Base-by-base conservation (phyloP, 2,113 vertebrate species). In the Clinocottus analis region DNA sequence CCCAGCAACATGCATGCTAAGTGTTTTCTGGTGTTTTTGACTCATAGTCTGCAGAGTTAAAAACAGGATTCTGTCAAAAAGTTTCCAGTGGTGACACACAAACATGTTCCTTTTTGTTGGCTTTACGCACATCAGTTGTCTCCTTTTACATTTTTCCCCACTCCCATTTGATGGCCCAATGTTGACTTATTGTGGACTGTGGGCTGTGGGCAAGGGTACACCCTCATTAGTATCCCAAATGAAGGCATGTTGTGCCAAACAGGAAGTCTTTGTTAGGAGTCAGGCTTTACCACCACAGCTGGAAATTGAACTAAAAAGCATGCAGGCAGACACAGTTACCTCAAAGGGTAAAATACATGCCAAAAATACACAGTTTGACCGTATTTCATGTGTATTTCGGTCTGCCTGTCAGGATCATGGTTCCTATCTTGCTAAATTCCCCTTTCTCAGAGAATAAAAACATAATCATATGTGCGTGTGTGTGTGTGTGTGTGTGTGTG, bases 51-150 rank as follows among this genome's bases (percentile, higher is more conserved):
- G 77, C 70, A 45, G 59, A 79, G 47, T 84, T 80, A 86, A 88
- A 88, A 83, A 80, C 64, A 72, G 77, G 61, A 74, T 39, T 72
- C 39, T 88, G 80, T 81, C 62, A 82, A 78, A 88, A 80, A 89
- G 41, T 95, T 92, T 93, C 94, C 94, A 90, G 75, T 65, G 78
- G 87, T 90, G 90, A 90, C 80, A 85, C 89, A 91, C 33, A 86
- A 86, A 68, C 78, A 75, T 47, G 68, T 17, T 77, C 13, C 31
- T 79, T 89, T 86, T 80, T 90, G 72, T 79, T 85, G 87, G 67
- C 77, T 72, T 60, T 33, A 29, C 33, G 81, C 69, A 85, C 73
- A 76, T 80, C 27, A 37, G 25, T 55, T 77, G 65, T 84, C 69
- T 56, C 72, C 39, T 82, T 82, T 47, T 75, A 60, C 76, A 73